Base-by-base conservation (phyloP, 2,113 vertebrate genomes). In the Fregetta grallaria region DNA sequence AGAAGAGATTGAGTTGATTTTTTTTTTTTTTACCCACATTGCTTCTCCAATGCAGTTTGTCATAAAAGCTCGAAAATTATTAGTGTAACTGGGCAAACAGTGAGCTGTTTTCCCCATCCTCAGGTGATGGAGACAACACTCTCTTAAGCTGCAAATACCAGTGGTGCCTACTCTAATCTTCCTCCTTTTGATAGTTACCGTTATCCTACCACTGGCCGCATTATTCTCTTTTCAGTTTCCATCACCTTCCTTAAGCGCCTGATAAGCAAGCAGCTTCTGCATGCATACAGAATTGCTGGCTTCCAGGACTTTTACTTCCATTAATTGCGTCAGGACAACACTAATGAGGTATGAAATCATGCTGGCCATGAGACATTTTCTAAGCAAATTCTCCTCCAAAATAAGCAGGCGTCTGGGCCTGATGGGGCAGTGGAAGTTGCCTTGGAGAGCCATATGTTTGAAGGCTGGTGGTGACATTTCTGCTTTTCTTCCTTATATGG, bases 341-440 rank as follows among this genome's bases (percentile, higher is more conserved):
- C 45, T 95, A 97, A 97, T 91, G 90, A 96, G 82, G 47, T 92
- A 92, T 76, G 80, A 93, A 94, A 96, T 90, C 90, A 67, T 61
- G 63, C 81, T 95, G 90, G 68, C 78, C 90, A 63, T 59, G 36
- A 94, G 79, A 83, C 2, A 1, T 96, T 92, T 94, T 78, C 86
- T 94, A 67, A 94, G 96, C 53, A 96, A 95, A 95, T 82, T 90
- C 53, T 83, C 49, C 87, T 96, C 68, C 66, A 84, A 94, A 92
- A 83, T 52, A 93, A 96, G 73, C 74, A 88, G 78, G 52, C 86
- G 92, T 68, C 71, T 94, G 87, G 49, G 67, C 85, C 58, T 93
- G 86, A 82, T 49, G 82, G 92, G 92, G 93, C 79, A 89, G 62
- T 76, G 55, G 85, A 97, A 81, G 86, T 75, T 89, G 90, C 90